phyloP scores from a whole-genome alignment of 2,113 vertebrate species.

The Leucoraja erinaceus region DNA sequence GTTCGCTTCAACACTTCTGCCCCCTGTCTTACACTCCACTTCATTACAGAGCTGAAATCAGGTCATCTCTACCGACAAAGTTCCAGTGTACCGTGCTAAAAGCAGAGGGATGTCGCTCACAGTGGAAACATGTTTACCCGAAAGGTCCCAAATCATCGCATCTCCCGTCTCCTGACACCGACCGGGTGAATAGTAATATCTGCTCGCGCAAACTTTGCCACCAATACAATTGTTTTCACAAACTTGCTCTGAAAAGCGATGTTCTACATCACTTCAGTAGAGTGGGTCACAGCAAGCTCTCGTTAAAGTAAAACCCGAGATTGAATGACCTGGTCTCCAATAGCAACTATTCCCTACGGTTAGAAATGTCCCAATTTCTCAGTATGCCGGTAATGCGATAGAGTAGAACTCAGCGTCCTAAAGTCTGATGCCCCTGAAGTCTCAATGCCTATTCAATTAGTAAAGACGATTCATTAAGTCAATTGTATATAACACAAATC shows the following conservation, averaged over 20 bases:
- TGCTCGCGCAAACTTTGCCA: background rate
- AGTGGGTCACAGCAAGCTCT: background rate
- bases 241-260: background rate
- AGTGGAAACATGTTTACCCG: background rate
- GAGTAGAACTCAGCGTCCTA: background rate
- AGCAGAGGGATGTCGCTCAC: background rate
- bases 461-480: too few relatives aligned
- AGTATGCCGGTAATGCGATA: background rate
- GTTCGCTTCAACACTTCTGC: constrained; percentile 11
- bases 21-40: background rate
- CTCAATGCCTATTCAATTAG: background rate
- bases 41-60: constrained; percentile 14
- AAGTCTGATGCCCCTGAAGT: background rate
- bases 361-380: background rate
- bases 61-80: background rate
- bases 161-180: too few relatives aligned
- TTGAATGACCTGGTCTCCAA: background rate
- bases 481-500: too few relatives aligned
- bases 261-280: background rate
- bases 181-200: background rate
- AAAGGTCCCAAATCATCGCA: background rate
- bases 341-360: background rate
- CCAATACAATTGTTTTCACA: background rate
- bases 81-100: background rate
- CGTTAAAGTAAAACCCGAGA: background rate